These are phyloP conservation scores for Imbricaverruca yamaguchii DNA, from an alignment of 2,888 invertebrate genomes.

Conservation along the genomic window DNA sequence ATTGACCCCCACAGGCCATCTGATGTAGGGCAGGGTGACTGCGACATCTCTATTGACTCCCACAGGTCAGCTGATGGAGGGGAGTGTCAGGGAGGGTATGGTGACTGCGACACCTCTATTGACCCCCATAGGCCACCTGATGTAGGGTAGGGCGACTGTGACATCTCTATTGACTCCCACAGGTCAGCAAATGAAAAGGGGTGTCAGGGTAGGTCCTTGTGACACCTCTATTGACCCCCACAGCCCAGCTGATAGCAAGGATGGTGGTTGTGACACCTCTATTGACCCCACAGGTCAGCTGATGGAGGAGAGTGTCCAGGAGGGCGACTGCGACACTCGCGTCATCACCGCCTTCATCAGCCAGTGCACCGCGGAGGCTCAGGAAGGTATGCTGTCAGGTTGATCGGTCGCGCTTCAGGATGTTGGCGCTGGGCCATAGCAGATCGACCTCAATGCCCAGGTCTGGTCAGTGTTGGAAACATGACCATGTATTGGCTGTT, in stretches of 20 bases:
- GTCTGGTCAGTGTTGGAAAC: too few species aligned
- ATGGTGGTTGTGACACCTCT: too few species aligned
- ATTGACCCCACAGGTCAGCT: slow-evolving; percentile 37
- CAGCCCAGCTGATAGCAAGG: too few species aligned
- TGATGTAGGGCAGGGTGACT: slow-evolving; percentile 48
- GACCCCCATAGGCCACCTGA: too few species aligned
- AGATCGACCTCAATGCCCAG: too few species aligned
- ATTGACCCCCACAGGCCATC: slow-evolving; percentile 34
- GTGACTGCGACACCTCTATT: too few species aligned
- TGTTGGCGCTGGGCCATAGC: neutral
- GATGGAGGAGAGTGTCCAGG: slow-evolving; percentile 42
- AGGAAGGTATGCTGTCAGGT: slow-evolving; percentile 46
- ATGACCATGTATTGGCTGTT: too few species aligned
- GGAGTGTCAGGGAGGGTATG: too few species aligned
- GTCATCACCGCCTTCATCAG: slow-evolving; percentile 53
- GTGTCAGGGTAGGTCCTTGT: too few species aligned
- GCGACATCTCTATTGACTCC: slow-evolving; percentile 42
- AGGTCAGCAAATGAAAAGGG: too few species aligned
- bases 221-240: too few species aligned
- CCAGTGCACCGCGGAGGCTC: slow-evolving; percentile 58
- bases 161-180: slow-evolving; percentile 23
- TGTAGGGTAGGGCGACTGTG: too few species aligned
- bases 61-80: slow-evolving; percentile 39
- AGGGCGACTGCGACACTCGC: slow-evolving; percentile 51
- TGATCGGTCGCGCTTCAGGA: neutral